phyloP scores from a whole-genome alignment of 2,888 invertebrate species.

The Willowsia nigromaculata region DNA sequence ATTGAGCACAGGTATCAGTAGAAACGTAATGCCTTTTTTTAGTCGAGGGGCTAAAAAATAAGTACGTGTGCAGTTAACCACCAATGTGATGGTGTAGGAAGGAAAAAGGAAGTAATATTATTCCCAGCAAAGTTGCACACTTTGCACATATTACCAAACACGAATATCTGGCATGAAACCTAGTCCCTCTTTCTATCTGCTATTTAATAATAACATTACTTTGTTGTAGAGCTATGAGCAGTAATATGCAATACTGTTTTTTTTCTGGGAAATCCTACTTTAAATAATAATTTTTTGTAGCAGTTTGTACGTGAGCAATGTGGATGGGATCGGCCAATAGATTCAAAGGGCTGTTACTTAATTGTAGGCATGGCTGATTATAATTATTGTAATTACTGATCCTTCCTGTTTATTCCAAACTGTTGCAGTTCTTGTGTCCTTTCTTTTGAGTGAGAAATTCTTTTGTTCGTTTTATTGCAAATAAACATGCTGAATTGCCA shows the following conservation, averaged over 20 bases:
- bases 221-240: not conserved
- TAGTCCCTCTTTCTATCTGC: not conserved
- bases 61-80: not conserved
- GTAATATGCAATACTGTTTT: not conserved
- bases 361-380: slow-evolving; percentile 55
- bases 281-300: not conserved
- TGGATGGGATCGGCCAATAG: not conserved
- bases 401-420: slow-evolving; percentile 54
- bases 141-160: not conserved
- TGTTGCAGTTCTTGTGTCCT: not conserved
- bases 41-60: slow-evolving; percentile 5
- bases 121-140: slow-evolving; percentile 2
- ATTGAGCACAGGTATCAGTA: not conserved
- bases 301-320: not conserved
- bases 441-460: not conserved
- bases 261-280: slow-evolving; percentile 13
- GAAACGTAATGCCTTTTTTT: not conserved
- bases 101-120: slow-evolving; percentile 37
- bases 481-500: not conserved
- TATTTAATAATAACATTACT: not conserved
- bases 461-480: not conserved
- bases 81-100: slow-evolving; percentile 14
- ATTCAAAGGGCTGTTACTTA: slow-evolving; percentile 50
- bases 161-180: not conserved
- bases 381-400: slow-evolving; percentile 62